Percentiles rank a stretch among this genome's conserved stretches.
Conservation (phyloP, 2,797 vertebrate genomes). For the Tiaroga cobitis region DNA sequence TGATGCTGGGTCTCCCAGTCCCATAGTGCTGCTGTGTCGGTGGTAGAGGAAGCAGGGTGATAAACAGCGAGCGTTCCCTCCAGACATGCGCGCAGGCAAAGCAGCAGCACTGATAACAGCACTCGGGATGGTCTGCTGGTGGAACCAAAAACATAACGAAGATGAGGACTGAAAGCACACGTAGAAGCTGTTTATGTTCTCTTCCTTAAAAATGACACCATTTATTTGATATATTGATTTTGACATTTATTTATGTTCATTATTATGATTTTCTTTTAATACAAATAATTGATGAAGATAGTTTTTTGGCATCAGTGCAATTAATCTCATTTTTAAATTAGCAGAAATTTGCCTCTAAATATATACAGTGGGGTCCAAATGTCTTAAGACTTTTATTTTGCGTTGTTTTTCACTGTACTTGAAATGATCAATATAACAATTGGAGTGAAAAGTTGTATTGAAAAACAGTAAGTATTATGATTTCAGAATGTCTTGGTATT, state of each 20-base stretch:
- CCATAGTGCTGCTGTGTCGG: slow-evolving; percentile 9
- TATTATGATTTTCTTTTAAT: not conserved
- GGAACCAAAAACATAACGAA: not conserved
- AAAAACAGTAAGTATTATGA: not conserved
- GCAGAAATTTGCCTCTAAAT: not conserved
- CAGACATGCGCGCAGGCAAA: slow-evolving; percentile 14
- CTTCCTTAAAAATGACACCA: not conserved
- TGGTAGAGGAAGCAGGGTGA: slow-evolving; percentile 23
- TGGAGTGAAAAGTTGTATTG: not conserved
- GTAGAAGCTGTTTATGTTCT: not conserved
- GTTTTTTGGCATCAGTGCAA: not conserved
- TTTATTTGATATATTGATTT: too few species aligned
- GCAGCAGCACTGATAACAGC: slow-evolving; percentile 35
- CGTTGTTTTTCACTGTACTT: not conserved
- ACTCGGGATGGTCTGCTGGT: not conserved
- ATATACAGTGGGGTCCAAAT: not conserved
- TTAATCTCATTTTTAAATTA: not conserved
- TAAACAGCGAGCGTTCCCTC: slow-evolving; percentile 33
- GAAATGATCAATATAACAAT: too few species aligned
- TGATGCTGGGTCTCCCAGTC: slow-evolving; percentile 25
- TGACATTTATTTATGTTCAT: too few species aligned
- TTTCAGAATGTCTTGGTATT: not conserved
- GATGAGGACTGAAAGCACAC: not conserved
- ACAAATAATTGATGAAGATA: not conserved
- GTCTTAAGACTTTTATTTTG: too few species aligned